Percentiles rank a stretch among this genome's conserved stretches.
Conservation (phyloP, 2,888 invertebrate species). For the Urechis unicinctus region DNA sequence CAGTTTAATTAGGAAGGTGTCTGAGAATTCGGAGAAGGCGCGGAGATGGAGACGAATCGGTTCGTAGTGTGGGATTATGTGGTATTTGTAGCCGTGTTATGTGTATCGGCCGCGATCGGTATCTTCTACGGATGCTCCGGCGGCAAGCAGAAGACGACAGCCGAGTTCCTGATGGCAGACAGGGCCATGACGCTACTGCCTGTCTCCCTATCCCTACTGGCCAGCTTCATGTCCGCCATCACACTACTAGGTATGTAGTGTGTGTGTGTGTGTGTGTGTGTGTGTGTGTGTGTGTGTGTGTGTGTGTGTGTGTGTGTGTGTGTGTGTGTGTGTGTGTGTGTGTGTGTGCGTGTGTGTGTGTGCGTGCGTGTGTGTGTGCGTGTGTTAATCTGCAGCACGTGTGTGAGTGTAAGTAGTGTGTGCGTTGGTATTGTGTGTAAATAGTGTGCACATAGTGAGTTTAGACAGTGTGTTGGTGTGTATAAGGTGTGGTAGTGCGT, state of each 20-base stretch:
- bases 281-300: slow-evolving; percentile 12
- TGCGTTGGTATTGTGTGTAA: too few species aligned
- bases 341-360: slow-evolving; percentile 2
- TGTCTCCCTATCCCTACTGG: slow-evolving; percentile 44
- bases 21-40: too few species aligned
- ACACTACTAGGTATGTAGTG: slow-evolving; percentile 43
- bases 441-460: too few species aligned
- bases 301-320: slow-evolving; percentile 4
- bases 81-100: slow-evolving; percentile 28
- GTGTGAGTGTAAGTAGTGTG: too few species aligned
- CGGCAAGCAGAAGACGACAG: slow-evolving; percentile 26
- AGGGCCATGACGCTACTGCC: slow-evolving; percentile 42
- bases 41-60: too few species aligned
- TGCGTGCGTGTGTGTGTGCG: too few species aligned
- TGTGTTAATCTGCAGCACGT: too few species aligned
- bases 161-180: slow-evolving; percentile 38
- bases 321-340: slow-evolving; percentile 4
- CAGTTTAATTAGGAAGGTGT: too few species aligned
- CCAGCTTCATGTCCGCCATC: slow-evolving; percentile 49
- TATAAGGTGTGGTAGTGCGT: too few species aligned
- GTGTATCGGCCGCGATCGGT: slow-evolving; percentile 31
- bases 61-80: slow-evolving; percentile 27
- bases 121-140: slow-evolving; percentile 30
- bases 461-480: too few species aligned
- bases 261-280: too few species aligned